These are phyloP conservation scores for Lagopus leucura DNA, from an alignment of 2,113 vertebrate genomes.

Conservation along the genomic window DNA sequence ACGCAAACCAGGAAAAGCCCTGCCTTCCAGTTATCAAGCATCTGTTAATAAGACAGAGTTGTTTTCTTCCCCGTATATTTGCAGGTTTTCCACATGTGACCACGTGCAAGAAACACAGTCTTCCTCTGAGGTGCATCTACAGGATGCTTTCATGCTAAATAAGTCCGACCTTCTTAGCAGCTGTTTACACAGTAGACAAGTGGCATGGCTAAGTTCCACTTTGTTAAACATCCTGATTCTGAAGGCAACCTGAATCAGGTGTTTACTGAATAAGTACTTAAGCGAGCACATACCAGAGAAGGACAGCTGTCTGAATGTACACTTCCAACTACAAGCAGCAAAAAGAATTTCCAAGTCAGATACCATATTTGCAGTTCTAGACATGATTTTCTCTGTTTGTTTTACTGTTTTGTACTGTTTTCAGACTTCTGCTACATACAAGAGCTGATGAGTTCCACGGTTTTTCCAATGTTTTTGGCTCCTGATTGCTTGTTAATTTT, in stretches of 20 bases:
- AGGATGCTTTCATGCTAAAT: not conserved
- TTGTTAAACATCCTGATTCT: not conserved
- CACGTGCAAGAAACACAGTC: not conserved
- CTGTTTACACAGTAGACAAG: not conserved
- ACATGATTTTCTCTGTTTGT: not conserved
- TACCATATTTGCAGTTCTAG: not conserved
- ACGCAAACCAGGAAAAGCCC: not conserved
- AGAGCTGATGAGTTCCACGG: not conserved
- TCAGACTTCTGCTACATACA: not conserved
- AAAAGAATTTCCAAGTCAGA: not conserved
- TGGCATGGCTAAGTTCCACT: not conserved
- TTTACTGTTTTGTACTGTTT: not conserved
- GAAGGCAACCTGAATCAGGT: not conserved
- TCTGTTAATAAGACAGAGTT: not conserved
- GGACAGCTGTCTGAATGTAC: not conserved
- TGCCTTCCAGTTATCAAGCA: not conserved
- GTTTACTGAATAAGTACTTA: not conserved
- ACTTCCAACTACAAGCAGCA: not conserved
- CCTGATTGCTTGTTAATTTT: not conserved
- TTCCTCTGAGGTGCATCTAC: not conserved
- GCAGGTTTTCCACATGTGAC: not conserved
- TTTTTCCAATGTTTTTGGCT: not conserved
- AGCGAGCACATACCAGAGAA: accelerated
- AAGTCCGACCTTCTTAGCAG: not conserved
- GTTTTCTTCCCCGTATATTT: not conserved